Conservation (phyloP, 2,797 vertebrate species). For the Aldrovandia affinis region DNA sequence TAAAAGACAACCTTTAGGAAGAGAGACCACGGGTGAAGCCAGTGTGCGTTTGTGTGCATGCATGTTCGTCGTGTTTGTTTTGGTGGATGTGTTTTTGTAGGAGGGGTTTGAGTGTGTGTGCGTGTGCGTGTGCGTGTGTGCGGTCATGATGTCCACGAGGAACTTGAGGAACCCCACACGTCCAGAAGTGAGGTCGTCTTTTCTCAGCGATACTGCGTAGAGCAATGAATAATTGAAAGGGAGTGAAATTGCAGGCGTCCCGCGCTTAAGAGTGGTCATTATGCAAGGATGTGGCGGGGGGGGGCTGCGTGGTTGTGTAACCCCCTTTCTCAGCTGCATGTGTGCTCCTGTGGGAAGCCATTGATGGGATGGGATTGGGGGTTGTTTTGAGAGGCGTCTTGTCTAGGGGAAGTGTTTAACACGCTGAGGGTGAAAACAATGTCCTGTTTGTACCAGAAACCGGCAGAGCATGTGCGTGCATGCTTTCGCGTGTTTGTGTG, state of each 20-base stretch:
- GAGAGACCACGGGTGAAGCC: not conserved
- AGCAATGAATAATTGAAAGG: slow-evolving; percentile 20
- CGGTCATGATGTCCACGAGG: slow-evolving; percentile 1
- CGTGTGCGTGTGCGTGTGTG: not conserved
- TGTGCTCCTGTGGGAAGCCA: not conserved
- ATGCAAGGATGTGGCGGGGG: slow-evolving; percentile 13
- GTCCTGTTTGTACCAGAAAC: slow-evolving; percentile 22
- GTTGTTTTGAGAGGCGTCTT: not conserved
- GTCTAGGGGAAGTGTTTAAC: slow-evolving; percentile 31
- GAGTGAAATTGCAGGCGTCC: slow-evolving; percentile 14
- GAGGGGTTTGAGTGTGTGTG: slow-evolving; percentile 7
- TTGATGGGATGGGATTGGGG: not conserved
- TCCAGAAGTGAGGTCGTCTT: not conserved
- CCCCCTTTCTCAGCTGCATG: not conserved
- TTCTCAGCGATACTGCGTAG: not conserved
- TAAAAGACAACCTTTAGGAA: not conserved
- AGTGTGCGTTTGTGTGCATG: not conserved
- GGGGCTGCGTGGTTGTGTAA: slow-evolving; percentile 20
- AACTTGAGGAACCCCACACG: slow-evolving; percentile 11
- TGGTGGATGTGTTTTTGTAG: not conserved
- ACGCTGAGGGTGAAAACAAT: slow-evolving; percentile 25
- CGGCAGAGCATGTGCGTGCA: not conserved
- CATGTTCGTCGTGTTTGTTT: not conserved
- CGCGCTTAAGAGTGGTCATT: slow-evolving; percentile 25
- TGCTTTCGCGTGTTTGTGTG: not conserved